These are phyloP conservation scores for Phortica okadai DNA, from an alignment of 2,888 invertebrate genomes.

Conservation along the genomic window DNA sequence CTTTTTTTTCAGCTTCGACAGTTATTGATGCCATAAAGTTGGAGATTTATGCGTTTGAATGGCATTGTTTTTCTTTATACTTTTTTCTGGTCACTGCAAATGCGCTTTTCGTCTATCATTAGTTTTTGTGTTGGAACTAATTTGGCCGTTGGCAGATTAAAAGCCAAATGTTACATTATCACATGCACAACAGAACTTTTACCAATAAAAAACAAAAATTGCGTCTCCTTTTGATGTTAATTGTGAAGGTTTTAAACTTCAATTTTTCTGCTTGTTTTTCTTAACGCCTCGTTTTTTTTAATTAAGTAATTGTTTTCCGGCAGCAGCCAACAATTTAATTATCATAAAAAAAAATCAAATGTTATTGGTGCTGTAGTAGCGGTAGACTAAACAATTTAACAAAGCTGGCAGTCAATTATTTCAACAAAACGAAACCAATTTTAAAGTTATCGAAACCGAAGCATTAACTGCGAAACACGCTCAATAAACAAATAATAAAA, in stretches of 20 bases:
- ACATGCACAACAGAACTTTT: no score
- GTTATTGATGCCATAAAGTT: conserved; percentile 71
- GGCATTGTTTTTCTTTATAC: conserved; percentile 4
- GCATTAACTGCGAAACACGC: neutral
- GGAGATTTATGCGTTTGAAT: conserved; percentile 59
- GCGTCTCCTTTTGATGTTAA: no score
- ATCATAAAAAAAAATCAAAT: conserved; percentile 5
- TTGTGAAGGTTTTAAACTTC: neutral
- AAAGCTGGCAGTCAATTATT: conserved; percentile 2
- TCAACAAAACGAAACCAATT: neutral
- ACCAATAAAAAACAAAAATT: no score
- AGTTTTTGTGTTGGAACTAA: neutral
- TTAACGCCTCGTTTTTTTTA: conserved; percentile 25
- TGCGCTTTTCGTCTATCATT: neutral
- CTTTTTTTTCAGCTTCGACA: conserved; percentile 53
- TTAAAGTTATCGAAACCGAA: neutral
- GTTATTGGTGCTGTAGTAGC: conserved; percentile 2
- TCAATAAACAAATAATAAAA: neutral
- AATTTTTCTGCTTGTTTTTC: neutral
- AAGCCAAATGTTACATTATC: no score
- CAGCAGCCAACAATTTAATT: conserved; percentile 5
- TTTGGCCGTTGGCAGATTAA: no score
- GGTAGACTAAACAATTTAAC: conserved; percentile 29
- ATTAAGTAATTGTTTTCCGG: conserved; percentile 4
- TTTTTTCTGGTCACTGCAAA: neutral